Percentiles rank a stretch among this genome's conserved stretches.
phyloP scores from a whole-genome alignment of 1,140 invertebrate species.

The Sycophila sp. region DNA sequence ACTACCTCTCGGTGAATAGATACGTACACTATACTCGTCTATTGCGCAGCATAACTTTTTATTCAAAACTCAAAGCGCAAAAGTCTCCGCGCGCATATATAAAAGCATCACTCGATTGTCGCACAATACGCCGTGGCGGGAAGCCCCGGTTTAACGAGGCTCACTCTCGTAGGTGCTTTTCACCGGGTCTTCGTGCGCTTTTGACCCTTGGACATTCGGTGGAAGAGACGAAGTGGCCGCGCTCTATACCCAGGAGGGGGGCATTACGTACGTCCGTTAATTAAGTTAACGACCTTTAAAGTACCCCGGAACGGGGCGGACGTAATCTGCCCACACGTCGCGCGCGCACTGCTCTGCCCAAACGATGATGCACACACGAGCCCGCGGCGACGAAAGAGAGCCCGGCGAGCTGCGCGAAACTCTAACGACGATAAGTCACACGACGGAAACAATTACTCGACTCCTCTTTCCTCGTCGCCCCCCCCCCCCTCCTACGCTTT shows the following conservation, averaged over 20 bases:
- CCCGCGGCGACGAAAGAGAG: background rate
- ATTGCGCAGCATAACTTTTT: too few relatives aligned
- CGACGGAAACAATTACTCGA: conserved; percentile 36
- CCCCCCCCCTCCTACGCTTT: too few relatives aligned
- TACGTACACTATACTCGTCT: background rate
- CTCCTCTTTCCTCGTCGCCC: too few relatives aligned
- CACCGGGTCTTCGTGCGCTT: background rate
- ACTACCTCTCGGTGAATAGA: too few relatives aligned
- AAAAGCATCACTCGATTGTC: too few relatives aligned
- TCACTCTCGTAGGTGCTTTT: background rate
- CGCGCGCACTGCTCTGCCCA: background rate
- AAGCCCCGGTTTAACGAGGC: conserved; percentile 1
- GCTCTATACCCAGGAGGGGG: conserved; percentile 36
- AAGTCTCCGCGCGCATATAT: too few relatives aligned
- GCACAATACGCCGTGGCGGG: background rate
- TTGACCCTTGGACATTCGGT: background rate
- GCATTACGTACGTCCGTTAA: conserved; percentile 55
- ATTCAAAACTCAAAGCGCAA: too few relatives aligned
- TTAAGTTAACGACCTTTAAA: conserved; percentile 60
- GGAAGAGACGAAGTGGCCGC: background rate
- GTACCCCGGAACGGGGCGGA: conserved; percentile 48
- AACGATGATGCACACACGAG: background rate
- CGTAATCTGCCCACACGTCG: conserved; percentile 33
- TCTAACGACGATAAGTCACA: conserved; percentile 39
- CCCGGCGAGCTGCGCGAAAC: background rate